phyloP scores from a whole-genome alignment of 2,797 vertebrate genomes.

The Lutjanus argentimaculatus region DNA sequence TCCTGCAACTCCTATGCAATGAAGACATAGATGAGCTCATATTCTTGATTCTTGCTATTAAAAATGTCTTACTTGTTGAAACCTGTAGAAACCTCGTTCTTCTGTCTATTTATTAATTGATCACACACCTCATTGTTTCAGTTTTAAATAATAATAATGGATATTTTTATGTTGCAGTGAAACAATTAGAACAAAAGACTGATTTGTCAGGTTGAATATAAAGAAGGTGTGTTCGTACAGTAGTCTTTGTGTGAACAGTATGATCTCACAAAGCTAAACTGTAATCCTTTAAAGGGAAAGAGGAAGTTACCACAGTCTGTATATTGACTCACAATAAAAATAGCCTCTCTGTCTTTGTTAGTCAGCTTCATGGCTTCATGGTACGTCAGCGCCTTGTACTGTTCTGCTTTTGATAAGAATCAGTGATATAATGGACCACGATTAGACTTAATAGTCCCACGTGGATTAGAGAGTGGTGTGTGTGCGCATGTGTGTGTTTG shows the following conservation, averaged over 20 bases:
- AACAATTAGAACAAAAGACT: conserved; percentile 6
- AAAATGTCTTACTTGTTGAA: background rate
- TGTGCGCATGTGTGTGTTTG: conserved; percentile 16
- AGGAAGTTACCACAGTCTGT: conserved; percentile 59
- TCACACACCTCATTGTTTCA: background rate
- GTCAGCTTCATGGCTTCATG: conserved; percentile 21
- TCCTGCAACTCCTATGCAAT: too few species aligned
- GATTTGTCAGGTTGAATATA: conserved; percentile 17
- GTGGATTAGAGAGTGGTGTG: conserved; percentile 40
- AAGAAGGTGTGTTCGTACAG: background rate
- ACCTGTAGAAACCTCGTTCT: background rate
- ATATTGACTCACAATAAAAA: conserved; percentile 69
- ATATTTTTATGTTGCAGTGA: conserved; percentile 15
- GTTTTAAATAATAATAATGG: background rate
- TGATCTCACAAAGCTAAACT: conserved; percentile 62
- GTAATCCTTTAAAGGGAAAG: conserved; percentile 45
- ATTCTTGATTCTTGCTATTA: too few species aligned
- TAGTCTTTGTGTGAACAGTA: conserved; percentile 30
- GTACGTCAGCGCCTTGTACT: conserved; percentile 29
- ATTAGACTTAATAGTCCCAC: conserved; percentile 68
- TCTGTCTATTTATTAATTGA: background rate
- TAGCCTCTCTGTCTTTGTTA: conserved; percentile 54
- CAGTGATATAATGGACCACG: conserved; percentile 61
- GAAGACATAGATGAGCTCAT: too few species aligned
- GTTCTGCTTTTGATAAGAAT: conserved; percentile 70